These are phyloP conservation scores for Spizella passerina DNA, from an alignment of 2,797 vertebrate genomes.

Conservation along the genomic window DNA sequence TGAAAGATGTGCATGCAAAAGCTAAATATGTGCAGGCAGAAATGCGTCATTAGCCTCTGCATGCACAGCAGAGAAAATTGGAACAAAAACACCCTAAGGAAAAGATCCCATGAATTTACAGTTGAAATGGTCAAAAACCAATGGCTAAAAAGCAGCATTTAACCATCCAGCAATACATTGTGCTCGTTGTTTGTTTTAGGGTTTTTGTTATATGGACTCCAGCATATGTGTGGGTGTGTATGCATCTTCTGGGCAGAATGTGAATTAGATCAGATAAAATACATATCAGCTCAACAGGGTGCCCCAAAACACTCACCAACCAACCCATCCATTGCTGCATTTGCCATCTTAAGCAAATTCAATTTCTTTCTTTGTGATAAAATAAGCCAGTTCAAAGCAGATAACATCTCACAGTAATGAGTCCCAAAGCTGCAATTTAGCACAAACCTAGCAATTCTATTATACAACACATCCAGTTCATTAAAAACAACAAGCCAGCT, in stretches of 20 bases:
- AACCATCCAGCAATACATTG: neutral
- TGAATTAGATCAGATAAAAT: constrained; percentile 30
- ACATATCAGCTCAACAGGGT: constrained; percentile 4
- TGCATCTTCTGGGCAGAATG: neutral
- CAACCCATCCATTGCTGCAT: constrained; percentile 11
- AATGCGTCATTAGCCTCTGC: neutral
- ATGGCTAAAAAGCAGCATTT: neutral
- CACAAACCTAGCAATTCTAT: constrained; percentile 67
- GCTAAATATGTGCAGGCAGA: neutral
- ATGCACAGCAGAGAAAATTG: neutral
- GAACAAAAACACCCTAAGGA: neutral
- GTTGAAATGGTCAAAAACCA: neutral
- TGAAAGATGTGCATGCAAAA: neutral
- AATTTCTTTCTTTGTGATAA: constrained; percentile 56
- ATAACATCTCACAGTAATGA: constrained; percentile 61
- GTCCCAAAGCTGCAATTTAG: constrained; percentile 65
- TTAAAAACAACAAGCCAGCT: constrained; percentile 69
- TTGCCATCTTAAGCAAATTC: constrained; percentile 61
- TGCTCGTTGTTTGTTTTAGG: neutral
- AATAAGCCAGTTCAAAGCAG: constrained; percentile 53
- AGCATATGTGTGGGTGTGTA: neutral
- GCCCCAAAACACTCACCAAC: constrained; percentile 32
- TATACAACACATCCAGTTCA: constrained; percentile 64
- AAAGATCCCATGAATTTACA: neutral
- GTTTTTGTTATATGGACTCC: neutral